Percentiles rank a stretch among this genome's conserved stretches.
Evolutionary conservation across 2,888 invertebrate species (phyloP).

Genomic region (Metellina segmentata): DNA sequence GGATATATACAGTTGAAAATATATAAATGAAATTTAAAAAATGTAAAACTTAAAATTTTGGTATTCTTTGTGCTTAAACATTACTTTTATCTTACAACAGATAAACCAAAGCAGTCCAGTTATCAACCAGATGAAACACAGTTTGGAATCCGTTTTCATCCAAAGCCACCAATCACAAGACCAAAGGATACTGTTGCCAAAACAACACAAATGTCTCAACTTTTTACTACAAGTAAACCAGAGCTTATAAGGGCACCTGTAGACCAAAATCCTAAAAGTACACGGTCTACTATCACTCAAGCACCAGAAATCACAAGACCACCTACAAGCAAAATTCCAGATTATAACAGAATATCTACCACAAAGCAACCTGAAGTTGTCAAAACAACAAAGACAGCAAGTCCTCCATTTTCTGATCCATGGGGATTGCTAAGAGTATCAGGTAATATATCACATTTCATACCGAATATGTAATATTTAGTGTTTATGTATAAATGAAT

Average conservation of each 20-base stretch:
- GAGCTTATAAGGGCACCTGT: background rate
- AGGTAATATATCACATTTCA: constrained; percentile 52
- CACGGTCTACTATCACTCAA: constrained; percentile 11
- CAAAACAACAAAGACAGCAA: constrained; percentile 14
- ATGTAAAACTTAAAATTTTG: too few relatives aligned
- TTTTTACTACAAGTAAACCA: constrained; percentile 78
- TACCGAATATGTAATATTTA: too few relatives aligned
- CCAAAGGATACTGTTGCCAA: constrained; percentile 10
- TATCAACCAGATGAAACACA: constrained; percentile 12
- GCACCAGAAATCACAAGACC: background rate
- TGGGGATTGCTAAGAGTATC: constrained; percentile 78
- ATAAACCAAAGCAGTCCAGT: constrained; percentile 2
- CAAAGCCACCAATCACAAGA: background rate
- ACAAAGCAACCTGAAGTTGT: constrained; percentile 7
- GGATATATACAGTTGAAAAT: too few relatives aligned
- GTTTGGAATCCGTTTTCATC: constrained; percentile 46
- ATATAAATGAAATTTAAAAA: too few relatives aligned
- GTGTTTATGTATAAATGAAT: too few relatives aligned
- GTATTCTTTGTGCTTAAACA: too few relatives aligned
- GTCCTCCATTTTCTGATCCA: constrained; percentile 47
- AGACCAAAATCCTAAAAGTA: background rate
- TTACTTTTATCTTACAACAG: background rate
- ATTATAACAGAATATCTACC: background rate
- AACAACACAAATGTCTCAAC: constrained; percentile 68
- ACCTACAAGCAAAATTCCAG: background rate